Evolutionary conservation across 1,140 invertebrate genomes (phyloP).

Genomic region (Drosophila punjabiensis): DNA sequence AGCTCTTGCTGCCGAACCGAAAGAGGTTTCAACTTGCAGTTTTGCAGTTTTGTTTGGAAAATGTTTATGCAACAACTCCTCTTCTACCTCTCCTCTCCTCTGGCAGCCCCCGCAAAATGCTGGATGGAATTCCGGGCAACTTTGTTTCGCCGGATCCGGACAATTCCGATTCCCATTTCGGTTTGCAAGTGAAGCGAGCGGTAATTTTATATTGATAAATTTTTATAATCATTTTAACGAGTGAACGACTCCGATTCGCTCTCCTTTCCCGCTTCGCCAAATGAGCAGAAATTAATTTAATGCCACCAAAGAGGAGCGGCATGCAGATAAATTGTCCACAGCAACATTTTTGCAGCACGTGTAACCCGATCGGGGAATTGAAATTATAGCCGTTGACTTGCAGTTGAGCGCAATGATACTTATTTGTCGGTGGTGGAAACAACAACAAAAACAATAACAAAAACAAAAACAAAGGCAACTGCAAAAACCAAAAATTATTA

Average conservation of each 20-base stretch:
- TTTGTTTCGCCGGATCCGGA: conserved; percentile 25
- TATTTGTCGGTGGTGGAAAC: conserved; percentile 58
- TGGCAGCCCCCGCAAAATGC: conserved; percentile 11
- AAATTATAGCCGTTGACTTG: conserved; percentile 79
- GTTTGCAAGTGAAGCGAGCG: conserved; percentile 50
- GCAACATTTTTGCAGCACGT: conserved; percentile 74
- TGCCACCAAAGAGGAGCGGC: conserved; percentile 59
- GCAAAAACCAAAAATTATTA: conserved; percentile 65
- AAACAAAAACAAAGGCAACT: conserved; percentile 44
- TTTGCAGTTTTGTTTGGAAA: conserved; percentile 21
- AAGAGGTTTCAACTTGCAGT: conserved; percentile 43
- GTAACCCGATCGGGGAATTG: conserved; percentile 76
- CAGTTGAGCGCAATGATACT: conserved; percentile 78
- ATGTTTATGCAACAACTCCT: conserved; percentile 39
- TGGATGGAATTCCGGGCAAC: conserved; percentile 33
- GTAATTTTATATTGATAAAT: conserved; percentile 84
- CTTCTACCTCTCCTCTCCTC: neutral
- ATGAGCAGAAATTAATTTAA: conserved; percentile 81
- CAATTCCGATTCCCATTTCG: conserved; percentile 59
- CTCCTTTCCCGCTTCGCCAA: conserved; percentile 50
- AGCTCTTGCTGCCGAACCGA: conserved; percentile 10
- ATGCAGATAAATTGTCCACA: conserved; percentile 26
- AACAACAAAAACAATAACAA: conserved; percentile 46
- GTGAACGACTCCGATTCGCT: conserved; percentile 48
- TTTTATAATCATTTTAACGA: conserved; percentile 84